A percentile compares a stretch with the other conserved stretches of the same genome.
phyloP scores from a whole-genome alignment of 2,888 invertebrate genomes.

The Cetonia aurata region DNA sequence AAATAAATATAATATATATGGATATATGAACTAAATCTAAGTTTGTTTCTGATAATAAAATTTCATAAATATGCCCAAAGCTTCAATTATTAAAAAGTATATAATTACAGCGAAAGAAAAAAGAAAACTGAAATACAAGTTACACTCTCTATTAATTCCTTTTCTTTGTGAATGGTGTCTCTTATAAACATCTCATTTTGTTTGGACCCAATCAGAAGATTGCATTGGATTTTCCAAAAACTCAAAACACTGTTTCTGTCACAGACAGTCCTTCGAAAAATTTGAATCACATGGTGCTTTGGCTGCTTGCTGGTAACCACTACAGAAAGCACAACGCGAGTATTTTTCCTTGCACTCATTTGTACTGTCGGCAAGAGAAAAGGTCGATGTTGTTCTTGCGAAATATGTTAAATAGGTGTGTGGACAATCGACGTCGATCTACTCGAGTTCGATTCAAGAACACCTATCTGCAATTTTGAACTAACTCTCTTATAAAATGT shows the following conservation, averaged over 20 bases:
- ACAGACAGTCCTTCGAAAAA: constrained; percentile 39
- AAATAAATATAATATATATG: constrained; percentile 37
- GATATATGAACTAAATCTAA: constrained; percentile 34
- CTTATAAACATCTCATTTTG: constrained; percentile 34
- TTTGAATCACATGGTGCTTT: constrained; percentile 33
- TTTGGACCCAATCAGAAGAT: constrained; percentile 45
- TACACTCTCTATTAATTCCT: constrained; percentile 31
- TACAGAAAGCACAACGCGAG: constrained; percentile 31
- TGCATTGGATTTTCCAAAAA: constrained; percentile 43
- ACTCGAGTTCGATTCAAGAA: background rate
- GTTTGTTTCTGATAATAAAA: constrained; percentile 30
- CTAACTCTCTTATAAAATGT: constrained; percentile 10
- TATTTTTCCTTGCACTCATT: constrained; percentile 48
- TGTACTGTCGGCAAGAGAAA: constrained; percentile 63
- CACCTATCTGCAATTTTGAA: constrained; percentile 1
- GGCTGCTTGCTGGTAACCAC: background rate
- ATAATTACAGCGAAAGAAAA: constrained; percentile 24
- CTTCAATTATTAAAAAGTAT: constrained; percentile 4
- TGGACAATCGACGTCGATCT: background rate
- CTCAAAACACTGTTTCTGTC: constrained; percentile 41
- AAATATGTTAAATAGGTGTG: constrained; percentile 4
- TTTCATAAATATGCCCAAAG: constrained; percentile 38
- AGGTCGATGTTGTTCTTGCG: constrained; percentile 56
- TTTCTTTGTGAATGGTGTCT: constrained; percentile 40
- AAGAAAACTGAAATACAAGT: constrained; percentile 23